Base-by-base conservation (phyloP, 2,888 invertebrate species). In the Drosophila suboccidentalis region DNA sequence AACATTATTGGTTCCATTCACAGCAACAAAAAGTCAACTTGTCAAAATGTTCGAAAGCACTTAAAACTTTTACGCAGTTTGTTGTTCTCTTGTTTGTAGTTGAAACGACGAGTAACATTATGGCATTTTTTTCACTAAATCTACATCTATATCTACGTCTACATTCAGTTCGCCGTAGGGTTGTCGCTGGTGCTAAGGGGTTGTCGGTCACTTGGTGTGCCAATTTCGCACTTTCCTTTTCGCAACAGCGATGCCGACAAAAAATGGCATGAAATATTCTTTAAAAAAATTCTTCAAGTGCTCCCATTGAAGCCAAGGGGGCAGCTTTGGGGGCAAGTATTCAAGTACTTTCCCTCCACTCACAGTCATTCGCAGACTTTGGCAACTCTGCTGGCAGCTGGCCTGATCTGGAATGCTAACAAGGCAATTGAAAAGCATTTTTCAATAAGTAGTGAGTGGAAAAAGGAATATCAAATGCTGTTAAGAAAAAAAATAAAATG, bases 1-100 rank as follows among this genome's bases (percentile, higher is more conserved):
- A 71, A 61, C 81, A 76, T 87, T 87, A 87, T 87, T 87, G 84
- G 79, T 71, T 59, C 65, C 66, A 83, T 83, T 83, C 71, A 71
- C 54, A 79, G 63, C 75, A 83, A 86, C 79, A 81, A 77, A 81
- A 75, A 87, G 85, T 75, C 79, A 85, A 82, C 82, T 84, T 87
- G 84, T 87, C 84, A 87, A 84, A 87, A 84, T 84, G 85, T 79
- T 84, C 77, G 68, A 84, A 87, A 84, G 84, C 85, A 84, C 87
- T 84, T 87, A 84, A 87, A 84, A 84, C 73, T 84, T 84, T 87
- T 73, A 77, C 82, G 75, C 84, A 84, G 64, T 75, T 71, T 61
- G 69, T 57, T 83, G 62, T 74, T 81, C 75, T 75, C 69, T 70
- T 72, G 69, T 67, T 72, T 75, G 71, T 83, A 68, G 75, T 84